Evolutionary conservation across 2,888 invertebrate genomes (phyloP), one percentile per base, ranked within the genome.

Genomic region (Eucriotettix oculatus): DNA sequence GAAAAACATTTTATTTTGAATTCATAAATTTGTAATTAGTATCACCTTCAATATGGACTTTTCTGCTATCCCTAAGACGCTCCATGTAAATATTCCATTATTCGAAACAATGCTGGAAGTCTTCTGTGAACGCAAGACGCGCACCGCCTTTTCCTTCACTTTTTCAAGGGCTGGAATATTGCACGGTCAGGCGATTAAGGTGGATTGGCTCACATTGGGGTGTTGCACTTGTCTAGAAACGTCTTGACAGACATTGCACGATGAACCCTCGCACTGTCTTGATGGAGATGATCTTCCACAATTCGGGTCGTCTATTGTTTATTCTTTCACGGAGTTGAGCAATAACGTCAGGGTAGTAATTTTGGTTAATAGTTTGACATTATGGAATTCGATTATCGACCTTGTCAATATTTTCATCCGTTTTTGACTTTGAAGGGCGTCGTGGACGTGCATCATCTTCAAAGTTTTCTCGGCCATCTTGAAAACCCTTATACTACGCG

Each of bases 91-190:
- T 44, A 11, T 44, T 44, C 44, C 44, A 44, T 44, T 44, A 53
- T n/a, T n/a, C n/a, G n/a, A n/a, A n/a, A n/a, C n/a, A n/a, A n/a
- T n/a, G n/a, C n/a, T n/a, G n/a, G n/a, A 48, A 44, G 61, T 63
- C 57, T 63, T 64, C 62, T 44, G 63, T 61, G 14, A 64, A 53
- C 55, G 53, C 59, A 64, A 42, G 60, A 63, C 59, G 56, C 56
- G 58, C 58, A 63, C 61, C 64, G 62, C 59, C 66, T 65, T 65
- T 57, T 61, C 56, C 62, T 66, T 66, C 59, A 66, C 64, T 58
- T 62, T 60, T 56, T 55, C 59, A 16, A 59, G 17, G 17, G 42
- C 40, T 29, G 41, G 40, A 43, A 59, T 55, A 59, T 59, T 54
- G 61, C 62, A 11, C 62, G 56, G 29, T 60, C 60, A n/a, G 63